Evolutionary conservation across 2,797 vertebrate species (phyloP).

Genomic region (Dicrostonyx torquatus): DNA sequence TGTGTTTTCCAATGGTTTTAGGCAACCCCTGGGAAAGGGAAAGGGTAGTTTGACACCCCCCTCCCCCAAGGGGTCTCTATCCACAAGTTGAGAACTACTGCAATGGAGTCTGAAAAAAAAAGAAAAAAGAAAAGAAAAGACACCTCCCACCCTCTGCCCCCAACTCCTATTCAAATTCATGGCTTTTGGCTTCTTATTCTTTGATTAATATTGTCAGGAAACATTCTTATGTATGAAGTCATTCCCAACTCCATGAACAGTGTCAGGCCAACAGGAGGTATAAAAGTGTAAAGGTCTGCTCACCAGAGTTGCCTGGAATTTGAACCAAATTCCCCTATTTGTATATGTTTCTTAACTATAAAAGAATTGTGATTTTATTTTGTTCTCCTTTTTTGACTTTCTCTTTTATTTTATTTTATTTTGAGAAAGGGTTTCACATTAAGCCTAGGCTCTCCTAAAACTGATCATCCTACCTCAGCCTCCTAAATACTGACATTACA

Average conservation of each 20-base stretch:
- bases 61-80: neutral
- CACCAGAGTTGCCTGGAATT: neutral
- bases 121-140: no score
- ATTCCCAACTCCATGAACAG: neutral
- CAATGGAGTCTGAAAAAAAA: neutral
- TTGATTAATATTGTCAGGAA: neutral
- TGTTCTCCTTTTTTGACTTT: neutral
- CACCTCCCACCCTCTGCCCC: neutral
- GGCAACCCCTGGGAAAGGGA: neutral
- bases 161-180: neutral
- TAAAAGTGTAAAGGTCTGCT: neutral
- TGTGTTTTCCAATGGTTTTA: neutral
- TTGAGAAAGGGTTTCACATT: neutral
- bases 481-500: neutral
- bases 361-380: neutral
- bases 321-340: neutral
- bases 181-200: neutral
- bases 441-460: neutral
- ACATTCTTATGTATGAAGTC: neutral
- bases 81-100: neutral
- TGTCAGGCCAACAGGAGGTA: neutral
- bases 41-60: neutral
- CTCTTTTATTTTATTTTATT: neutral
- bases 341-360: neutral
- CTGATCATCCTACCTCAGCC: neutral